Evolutionary conservation across 2,888 invertebrate genomes (phyloP).

Genomic region (Trypoxylon attenuatum): DNA sequence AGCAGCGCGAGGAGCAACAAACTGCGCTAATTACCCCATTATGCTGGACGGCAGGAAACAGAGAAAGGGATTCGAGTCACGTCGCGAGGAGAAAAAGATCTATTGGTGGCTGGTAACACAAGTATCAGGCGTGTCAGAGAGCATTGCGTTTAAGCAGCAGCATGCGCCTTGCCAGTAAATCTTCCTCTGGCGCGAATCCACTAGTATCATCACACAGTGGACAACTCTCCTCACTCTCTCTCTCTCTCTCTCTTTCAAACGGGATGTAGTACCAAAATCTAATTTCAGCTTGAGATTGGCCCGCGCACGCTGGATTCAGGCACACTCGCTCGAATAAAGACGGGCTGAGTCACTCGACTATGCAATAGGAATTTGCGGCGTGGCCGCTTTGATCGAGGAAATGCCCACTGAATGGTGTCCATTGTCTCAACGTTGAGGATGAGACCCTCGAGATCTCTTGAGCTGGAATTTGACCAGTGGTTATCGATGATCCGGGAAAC

Average conservation of each 20-base stretch:
- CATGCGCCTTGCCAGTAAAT: not conserved
- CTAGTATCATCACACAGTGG: not conserved
- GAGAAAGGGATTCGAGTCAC: not conserved
- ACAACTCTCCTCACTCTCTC: not conserved
- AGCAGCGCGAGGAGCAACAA: no score
- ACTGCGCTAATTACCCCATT: not conserved
- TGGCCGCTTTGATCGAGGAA: no score
- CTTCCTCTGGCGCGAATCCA: not conserved
- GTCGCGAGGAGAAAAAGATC: not conserved
- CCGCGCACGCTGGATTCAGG: constrained; percentile 30
- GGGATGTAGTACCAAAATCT: constrained; percentile 47
- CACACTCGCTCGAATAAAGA: no score
- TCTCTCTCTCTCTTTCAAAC: not conserved
- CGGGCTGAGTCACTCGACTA: no score
- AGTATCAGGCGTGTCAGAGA: not conserved
- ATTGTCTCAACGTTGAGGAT: no score
- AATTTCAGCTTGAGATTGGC: constrained; percentile 37
- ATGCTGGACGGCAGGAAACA: no score
- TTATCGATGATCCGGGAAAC: not conserved
- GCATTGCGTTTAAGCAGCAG: no score
- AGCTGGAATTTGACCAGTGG: not conserved
- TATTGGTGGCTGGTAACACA: not conserved
- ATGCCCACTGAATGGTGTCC: no score
- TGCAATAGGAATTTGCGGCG: no score
- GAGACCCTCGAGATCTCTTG: not conserved